These are phyloP conservation scores for Tupaia tana DNA, from an alignment of 2,113 vertebrate species.

Conservation along the genomic window DNA sequence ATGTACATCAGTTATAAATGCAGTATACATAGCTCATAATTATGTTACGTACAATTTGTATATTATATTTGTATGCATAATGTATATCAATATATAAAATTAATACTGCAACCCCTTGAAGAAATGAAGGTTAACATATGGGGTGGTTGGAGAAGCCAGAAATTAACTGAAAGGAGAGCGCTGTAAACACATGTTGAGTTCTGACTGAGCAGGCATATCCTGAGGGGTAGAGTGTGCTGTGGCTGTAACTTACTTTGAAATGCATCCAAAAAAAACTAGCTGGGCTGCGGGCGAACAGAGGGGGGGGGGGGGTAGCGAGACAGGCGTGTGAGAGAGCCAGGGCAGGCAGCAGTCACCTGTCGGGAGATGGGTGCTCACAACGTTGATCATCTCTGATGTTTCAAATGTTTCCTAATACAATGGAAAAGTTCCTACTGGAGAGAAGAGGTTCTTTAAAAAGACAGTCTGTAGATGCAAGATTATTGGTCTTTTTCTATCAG, in stretches of 20 bases:
- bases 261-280: neutral
- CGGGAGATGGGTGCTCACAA: neutral
- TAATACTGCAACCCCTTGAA: neutral
- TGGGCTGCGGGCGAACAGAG: neutral
- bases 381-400: neutral
- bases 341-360: neutral
- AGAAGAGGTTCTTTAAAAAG: slow-evolving; percentile 39
- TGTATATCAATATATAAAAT: neutral
- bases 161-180: slow-evolving; percentile 4
- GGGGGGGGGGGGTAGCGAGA: too few relatives aligned
- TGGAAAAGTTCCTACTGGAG: neutral
- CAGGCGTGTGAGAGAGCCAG: neutral
- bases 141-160: too few relatives aligned
- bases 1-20: too few relatives aligned
- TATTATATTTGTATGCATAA: neutral
- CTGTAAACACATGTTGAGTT: neutral
- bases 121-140: neutral
- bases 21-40: too few relatives aligned
- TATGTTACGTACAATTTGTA: too few relatives aligned
- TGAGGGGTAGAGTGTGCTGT: neutral
- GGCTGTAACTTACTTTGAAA: slow-evolving; percentile 26
- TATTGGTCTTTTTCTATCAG: neutral
- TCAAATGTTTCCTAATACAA: slow-evolving; percentile 13
- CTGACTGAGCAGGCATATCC: neutral
- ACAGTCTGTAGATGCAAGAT: neutral